Conservation (phyloP, 2,113 vertebrate species). For the Gymnobelideus leadbeateri region DNA sequence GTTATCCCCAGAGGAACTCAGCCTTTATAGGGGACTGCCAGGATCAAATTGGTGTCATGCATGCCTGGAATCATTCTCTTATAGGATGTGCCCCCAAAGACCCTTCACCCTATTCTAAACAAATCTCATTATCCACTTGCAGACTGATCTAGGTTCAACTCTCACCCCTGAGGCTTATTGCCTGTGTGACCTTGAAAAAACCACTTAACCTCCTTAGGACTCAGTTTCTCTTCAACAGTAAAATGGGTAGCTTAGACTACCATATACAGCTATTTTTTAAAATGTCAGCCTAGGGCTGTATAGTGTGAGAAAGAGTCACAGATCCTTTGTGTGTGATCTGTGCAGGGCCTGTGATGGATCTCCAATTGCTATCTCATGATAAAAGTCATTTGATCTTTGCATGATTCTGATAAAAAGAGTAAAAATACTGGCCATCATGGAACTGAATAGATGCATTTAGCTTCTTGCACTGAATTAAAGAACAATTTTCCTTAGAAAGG, state of each 20-base stretch:
- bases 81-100: neutral
- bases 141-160: neutral
- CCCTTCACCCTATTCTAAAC: neutral
- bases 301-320: neutral
- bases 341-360: neutral
- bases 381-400: neutral
- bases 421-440: neutral
- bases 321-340: fast-evolving
- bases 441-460: slow-evolving; percentile 15
- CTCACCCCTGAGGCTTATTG: neutral
- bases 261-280: neutral
- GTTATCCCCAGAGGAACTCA: neutral
- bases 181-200: neutral
- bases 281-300: neutral
- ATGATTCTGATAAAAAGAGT: neutral
- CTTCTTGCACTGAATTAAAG: slow-evolving; percentile 5
- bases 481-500: neutral
- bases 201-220: neutral
- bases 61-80: neutral
- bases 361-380: neutral
- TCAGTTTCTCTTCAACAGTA: neutral
- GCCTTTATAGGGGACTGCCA: neutral
- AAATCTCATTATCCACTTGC: neutral
- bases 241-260: neutral
- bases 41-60: neutral